phyloP scores from a whole-genome alignment of 1,140 invertebrate genomes.

The Papilio aristodemus region DNA sequence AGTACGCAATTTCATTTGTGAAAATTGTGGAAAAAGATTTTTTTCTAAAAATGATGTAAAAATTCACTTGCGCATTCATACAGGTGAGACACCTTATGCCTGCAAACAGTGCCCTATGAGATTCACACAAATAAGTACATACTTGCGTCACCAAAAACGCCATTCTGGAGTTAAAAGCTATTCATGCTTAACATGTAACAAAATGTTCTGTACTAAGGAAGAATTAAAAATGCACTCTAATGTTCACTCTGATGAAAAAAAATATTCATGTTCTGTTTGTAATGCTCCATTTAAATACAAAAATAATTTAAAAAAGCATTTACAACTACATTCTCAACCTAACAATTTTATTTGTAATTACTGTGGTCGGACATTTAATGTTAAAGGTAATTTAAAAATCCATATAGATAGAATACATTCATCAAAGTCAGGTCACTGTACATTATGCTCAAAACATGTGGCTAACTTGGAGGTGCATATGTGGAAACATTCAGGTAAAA shows the following conservation, averaged over 20 bases:
- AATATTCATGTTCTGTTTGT: constrained; percentile 59
- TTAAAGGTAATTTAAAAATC: constrained; percentile 77
- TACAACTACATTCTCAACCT: constrained; percentile 48
- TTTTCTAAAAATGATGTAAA: constrained; percentile 62
- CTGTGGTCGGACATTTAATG: constrained; percentile 79
- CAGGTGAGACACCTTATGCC: constrained; percentile 64
- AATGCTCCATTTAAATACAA: constrained; percentile 61
- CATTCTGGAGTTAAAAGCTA: constrained; percentile 89
- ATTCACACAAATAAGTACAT: constrained; percentile 62
- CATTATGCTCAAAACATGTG: constrained; percentile 59
- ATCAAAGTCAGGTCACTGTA: constrained; percentile 65
- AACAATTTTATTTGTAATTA: constrained; percentile 68
- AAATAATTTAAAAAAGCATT: constrained; percentile 62
- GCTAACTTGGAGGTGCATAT: constrained; percentile 79
- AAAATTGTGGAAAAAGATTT: constrained; percentile 81
- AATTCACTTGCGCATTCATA: constrained; percentile 65
- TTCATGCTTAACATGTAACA: constrained; percentile 84
- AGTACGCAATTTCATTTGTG: constrained; percentile 77
- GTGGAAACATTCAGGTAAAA: constrained; percentile 84
- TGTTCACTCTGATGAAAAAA: constrained; percentile 59
- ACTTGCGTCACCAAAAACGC: constrained; percentile 83
- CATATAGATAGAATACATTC: constrained; percentile 63
- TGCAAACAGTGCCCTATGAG: constrained; percentile 56
- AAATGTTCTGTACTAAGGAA: constrained; percentile 70
- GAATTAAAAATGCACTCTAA: constrained; percentile 53